Percentiles rank a stretch among this genome's conserved stretches.
Evolutionary conservation across 2,113 vertebrate species (phyloP).

Genomic region (Erythrolamprus reginae): DNA sequence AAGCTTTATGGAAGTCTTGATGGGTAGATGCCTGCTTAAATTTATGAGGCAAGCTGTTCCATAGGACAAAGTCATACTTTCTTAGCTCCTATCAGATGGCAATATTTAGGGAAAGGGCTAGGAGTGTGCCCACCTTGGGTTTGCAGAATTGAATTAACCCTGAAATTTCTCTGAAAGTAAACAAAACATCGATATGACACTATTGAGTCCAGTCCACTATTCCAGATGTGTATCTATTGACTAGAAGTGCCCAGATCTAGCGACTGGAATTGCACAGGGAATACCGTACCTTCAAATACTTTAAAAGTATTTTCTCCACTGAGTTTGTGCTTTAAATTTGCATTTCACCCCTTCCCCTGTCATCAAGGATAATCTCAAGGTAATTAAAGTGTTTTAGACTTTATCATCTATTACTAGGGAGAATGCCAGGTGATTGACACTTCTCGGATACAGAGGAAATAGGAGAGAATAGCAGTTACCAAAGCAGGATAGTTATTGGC

Average conservation of each 20-base stretch:
- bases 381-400: neutral
- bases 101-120: neutral
- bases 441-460: neutral
- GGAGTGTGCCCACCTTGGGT: neutral
- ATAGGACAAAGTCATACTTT: neutral
- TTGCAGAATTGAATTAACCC: neutral
- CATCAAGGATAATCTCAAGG: neutral
- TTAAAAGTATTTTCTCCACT: too few species aligned
- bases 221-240: too few species aligned
- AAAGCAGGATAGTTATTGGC: neutral
- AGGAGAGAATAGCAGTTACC: neutral
- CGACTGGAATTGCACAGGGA: too few species aligned
- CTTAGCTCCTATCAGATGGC: neutral
- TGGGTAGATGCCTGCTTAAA: neutral
- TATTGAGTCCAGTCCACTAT: neutral
- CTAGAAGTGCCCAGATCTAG: too few species aligned
- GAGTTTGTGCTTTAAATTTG: neutral
- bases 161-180: neutral
- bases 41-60: neutral
- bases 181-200: neutral
- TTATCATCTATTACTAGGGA: neutral
- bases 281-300: too few species aligned
- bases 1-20: neutral
- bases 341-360: neutral
- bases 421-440: neutral